These are phyloP conservation scores for Megathymus violae DNA, from an alignment of 1,140 invertebrate species.

Conservation along the genomic window DNA sequence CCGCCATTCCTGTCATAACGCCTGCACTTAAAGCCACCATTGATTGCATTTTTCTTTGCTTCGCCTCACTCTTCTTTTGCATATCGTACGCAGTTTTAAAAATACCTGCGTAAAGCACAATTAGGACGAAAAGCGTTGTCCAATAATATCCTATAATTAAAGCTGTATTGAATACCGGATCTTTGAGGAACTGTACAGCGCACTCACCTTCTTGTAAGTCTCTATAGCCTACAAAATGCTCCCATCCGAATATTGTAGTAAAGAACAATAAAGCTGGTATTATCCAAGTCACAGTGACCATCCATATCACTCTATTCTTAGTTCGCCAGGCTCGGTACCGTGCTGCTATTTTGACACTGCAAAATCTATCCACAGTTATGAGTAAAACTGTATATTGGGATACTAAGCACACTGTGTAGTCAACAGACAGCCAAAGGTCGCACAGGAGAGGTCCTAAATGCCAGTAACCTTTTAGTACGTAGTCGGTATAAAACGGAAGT, in stretches of 20 bases:
- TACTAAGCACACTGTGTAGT: constrained; percentile 99
- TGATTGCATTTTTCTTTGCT: constrained; percentile 96
- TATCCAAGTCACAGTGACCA: constrained; percentile 99
- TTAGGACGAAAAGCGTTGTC: constrained; percentile 96
- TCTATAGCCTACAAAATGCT: constrained; percentile 96
- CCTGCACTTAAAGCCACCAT: constrained; percentile 95
- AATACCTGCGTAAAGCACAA: constrained; percentile 98
- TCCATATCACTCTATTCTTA: constrained; percentile 95
- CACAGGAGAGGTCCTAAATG: constrained; percentile 97
- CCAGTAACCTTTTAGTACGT: constrained; percentile 98
- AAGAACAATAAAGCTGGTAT: constrained; percentile 98
- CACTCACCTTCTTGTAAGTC: constrained; percentile 95
- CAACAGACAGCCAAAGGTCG: constrained; percentile 99
- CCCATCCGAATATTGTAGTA: constrained; percentile 99
- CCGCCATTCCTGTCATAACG: constrained; percentile 94
- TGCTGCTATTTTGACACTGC: constrained; percentile 99
- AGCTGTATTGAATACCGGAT: constrained; percentile 98
- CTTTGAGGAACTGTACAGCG: constrained; percentile 98
- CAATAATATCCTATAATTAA: constrained; percentile 99
- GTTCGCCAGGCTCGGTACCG: constrained; percentile 99
- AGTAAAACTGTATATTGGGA: constrained; percentile 99
- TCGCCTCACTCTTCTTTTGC: constrained; percentile 98
- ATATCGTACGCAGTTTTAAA: constrained; percentile 99
- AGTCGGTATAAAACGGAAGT: constrained; percentile 98
- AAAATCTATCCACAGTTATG: constrained; percentile 99